Base-by-base conservation (phyloP, 2,888 invertebrate genomes). In the Prionchulus punctatus region DNA sequence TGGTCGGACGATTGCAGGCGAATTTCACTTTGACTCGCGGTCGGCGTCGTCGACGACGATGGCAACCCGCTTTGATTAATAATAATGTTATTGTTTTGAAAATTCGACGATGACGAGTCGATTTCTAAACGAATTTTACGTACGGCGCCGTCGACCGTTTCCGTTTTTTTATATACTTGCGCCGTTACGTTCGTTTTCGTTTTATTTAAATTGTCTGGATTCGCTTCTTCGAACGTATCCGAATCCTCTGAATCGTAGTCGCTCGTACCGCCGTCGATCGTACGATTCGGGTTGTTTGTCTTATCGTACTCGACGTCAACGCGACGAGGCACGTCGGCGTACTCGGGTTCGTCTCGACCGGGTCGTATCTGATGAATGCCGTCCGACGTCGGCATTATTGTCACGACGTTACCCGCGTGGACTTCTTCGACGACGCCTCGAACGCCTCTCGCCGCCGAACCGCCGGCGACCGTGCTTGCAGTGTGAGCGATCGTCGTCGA, bases 251-350 rank as follows among this genome's bases (percentile, higher is more conserved):
- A 55, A 30, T 57, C 57, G 55, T 57, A 55, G 50, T 57, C 57
- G 43, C 55, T 55, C n/a, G 53, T 56, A 21, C 30, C 7, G 4
- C 45, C 54, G 12, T 7, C 31, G 23, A 7, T 18, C 12, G 12
- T 18, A 18, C 36, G 12, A 12, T 18, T 7, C 7, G 7, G 47
- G 15, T 23, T 12, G 15, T 45, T 7, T 7, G 47, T 18, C 23
- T 23, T 12, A 45, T 23, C 7, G 23, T 23, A 23, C 4, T 23
- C 23, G n/a, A 23, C 3, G 67, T 66, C 3, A 66, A 67, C 1
- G 65, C 66, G 21, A 60, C 60, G 48, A 60, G 60, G 45, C 60
- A 61, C 12, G 65, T 59, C n/a, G 62, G 61, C 15, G 62, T 53
- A 26, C 59, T 57, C 21, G 62, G 55, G 4, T 55, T 48, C 25